A percentile compares a stretch with the other conserved stretches of the same genome.
Evolutionary conservation across 2,888 invertebrate species (phyloP).

Genomic region (Parnassius glacialis): DNA sequence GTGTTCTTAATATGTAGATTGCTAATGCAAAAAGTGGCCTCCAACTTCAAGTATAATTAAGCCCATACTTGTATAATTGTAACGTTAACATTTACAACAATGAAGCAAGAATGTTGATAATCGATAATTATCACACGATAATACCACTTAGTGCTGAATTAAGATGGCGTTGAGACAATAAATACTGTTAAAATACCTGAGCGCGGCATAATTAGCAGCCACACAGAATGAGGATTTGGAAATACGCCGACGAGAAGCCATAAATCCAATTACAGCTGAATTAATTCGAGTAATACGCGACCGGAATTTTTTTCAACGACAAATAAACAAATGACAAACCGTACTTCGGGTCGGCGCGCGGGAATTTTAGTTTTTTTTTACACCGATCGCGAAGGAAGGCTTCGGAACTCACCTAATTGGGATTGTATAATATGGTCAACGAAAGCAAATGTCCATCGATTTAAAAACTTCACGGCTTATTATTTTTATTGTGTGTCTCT

Average conservation of each 20-base stretch:
- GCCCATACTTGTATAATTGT: background rate
- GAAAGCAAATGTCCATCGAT: slow-evolving; percentile 21
- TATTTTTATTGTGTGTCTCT: slow-evolving; percentile 6
- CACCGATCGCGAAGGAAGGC: slow-evolving; percentile 11
- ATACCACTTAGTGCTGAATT: slow-evolving; percentile 49
- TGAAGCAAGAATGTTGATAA: slow-evolving; percentile 40
- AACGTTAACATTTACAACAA: slow-evolving; percentile 18
- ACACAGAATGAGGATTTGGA: slow-evolving; percentile 51
- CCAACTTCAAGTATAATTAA: no score
- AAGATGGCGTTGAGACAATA: slow-evolving; percentile 54
- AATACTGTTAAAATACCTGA: slow-evolving; percentile 63
- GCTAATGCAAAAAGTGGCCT: no score
- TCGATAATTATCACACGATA: slow-evolving; percentile 43
- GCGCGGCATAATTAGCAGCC: slow-evolving; percentile 68
- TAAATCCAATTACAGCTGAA: slow-evolving; percentile 73
- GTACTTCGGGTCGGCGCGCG: slow-evolving; percentile 23
- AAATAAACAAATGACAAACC: slow-evolving; percentile 30
- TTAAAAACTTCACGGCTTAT: slow-evolving; percentile 25
- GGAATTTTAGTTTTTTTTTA: slow-evolving; percentile 20
- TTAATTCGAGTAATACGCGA: slow-evolving; percentile 61
- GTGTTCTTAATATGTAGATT: no score
- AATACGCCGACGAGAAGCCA: slow-evolving; percentile 50
- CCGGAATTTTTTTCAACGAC: slow-evolving; percentile 37
- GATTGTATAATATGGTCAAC: slow-evolving; percentile 26
- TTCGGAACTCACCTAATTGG: slow-evolving; percentile 25